Base-by-base conservation (phyloP, 2,888 invertebrate genomes). In the Tubiluchus corallicola region DNA sequence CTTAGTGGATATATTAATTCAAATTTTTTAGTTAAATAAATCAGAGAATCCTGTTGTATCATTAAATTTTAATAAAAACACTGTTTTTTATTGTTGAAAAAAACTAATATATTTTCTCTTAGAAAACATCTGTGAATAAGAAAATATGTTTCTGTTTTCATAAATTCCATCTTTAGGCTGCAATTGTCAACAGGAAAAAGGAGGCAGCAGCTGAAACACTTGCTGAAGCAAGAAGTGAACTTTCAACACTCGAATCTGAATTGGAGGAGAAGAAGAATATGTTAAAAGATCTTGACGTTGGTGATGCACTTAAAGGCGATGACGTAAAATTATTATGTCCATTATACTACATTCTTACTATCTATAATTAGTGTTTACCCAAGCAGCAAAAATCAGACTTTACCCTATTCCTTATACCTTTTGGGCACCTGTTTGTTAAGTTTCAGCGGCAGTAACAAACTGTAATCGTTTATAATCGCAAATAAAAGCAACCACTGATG, bases 181-280 rank as follows among this genome's bases (percentile, higher is more conserved):
- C 76, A 0, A 77, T 80, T 18, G 79, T 84, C 40, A 71, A 76
- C 9, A 74, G 82, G 46, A 82, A 82, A 59, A 85, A 85, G 59
- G 78, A 79, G 49, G 70, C 72, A 15, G 74, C 77, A 29, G 78
- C 79, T 0, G 75, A 76, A 49, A 70, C 73, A 46, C 70, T 82
- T 19, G 73, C 75, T 49, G 77, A 80, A 47, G 62, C 76, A 0
- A 71, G 77, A 48, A 71, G 70, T 39, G 71, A 75, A 38, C 63
- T 77, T 38, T 70, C 71, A 45, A 67, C 71, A 20, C 61, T 76
- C 19, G 74, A 76, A 55, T 71, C 71, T 17, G 73, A 74, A 20
- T 60, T 78, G 2, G 71, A 74, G 48, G 66, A 68, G 48, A 71
- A 70, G 53, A 60, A 65, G 49, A 60, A 60, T 2, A 57, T 66